Conservation (phyloP, 2,797 vertebrate genomes). For the Chromis chromis region DNA sequence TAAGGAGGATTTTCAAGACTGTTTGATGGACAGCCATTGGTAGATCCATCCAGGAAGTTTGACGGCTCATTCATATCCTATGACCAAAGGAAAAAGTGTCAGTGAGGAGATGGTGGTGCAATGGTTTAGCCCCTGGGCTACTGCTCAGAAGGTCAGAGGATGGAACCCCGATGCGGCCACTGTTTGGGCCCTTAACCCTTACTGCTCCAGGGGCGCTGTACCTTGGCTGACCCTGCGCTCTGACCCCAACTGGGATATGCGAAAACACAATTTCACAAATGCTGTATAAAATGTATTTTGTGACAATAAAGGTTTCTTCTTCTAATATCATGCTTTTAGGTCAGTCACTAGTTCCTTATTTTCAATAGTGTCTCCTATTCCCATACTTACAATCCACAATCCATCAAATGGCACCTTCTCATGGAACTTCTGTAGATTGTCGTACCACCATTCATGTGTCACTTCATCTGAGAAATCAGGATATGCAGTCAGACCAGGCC, state of each 20-base stretch:
- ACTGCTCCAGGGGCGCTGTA: no score
- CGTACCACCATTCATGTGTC: constrained; percentile 90
- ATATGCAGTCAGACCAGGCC: constrained; percentile 90
- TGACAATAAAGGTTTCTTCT: no score
- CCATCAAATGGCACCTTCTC: constrained; percentile 88
- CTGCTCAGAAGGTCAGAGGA: no score
- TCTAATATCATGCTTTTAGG: no score
- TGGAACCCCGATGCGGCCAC: no score
- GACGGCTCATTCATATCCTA: constrained; percentile 95
- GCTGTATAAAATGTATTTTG: no score
- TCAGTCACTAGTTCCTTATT: neutral
- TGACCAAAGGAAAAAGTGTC: neutral
- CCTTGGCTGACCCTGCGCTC: no score
- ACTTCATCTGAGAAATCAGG: constrained; percentile 89
- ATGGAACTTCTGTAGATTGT: constrained; percentile 87
- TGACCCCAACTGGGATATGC: no score
- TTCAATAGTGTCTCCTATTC: neutral
- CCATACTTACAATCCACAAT: constrained; percentile 89
- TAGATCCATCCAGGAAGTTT: constrained; percentile 90
- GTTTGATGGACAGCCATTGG: constrained; percentile 84
- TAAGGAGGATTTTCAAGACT: constrained; percentile 89
- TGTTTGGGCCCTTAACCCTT: no score
- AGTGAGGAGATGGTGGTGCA: no score
- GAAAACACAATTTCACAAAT: no score
- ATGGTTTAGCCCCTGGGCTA: no score